Conservation (phyloP, 2,888 invertebrate genomes). For the Leucophenga montana region DNA sequence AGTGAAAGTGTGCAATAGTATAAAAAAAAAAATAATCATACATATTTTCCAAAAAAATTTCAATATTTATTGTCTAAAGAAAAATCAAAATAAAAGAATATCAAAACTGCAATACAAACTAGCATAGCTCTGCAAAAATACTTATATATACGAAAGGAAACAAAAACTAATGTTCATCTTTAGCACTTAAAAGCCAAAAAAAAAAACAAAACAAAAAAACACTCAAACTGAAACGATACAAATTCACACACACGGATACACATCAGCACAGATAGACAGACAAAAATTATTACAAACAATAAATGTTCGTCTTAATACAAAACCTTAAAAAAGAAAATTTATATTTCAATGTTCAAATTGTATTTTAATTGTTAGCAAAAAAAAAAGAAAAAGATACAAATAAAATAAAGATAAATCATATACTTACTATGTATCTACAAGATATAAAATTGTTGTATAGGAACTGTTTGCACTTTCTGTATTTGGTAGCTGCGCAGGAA, state of each 20-base stretch:
- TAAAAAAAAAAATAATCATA: slow-evolving; percentile 1
- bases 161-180: background rate
- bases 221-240: slow-evolving; percentile 4
- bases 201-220: background rate
- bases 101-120: background rate
- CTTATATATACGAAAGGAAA: slow-evolving; percentile 31
- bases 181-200: slow-evolving; percentile 4
- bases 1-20: background rate
- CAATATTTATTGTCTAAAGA: background rate
- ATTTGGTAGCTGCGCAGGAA: slow-evolving; percentile 42
- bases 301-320: slow-evolving; percentile 9
- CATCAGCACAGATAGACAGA: background rate
- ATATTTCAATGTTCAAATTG: slow-evolving; percentile 57
- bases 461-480: slow-evolving; percentile 60
- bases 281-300: background rate
- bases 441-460: too few relatives aligned
- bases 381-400: slow-evolving; percentile 30
- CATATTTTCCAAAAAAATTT: background rate
- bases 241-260: background rate
- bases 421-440: slow-evolving; percentile 16
- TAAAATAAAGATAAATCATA: slow-evolving; percentile 36
- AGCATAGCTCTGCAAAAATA: slow-evolving; percentile 2
- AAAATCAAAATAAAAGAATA: background rate
- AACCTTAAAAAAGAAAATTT: slow-evolving; percentile 12
- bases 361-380: slow-evolving; percentile 56